Base-by-base conservation (phyloP, 2,113 vertebrate species). In the Chamaetylas fuelleborni region DNA sequence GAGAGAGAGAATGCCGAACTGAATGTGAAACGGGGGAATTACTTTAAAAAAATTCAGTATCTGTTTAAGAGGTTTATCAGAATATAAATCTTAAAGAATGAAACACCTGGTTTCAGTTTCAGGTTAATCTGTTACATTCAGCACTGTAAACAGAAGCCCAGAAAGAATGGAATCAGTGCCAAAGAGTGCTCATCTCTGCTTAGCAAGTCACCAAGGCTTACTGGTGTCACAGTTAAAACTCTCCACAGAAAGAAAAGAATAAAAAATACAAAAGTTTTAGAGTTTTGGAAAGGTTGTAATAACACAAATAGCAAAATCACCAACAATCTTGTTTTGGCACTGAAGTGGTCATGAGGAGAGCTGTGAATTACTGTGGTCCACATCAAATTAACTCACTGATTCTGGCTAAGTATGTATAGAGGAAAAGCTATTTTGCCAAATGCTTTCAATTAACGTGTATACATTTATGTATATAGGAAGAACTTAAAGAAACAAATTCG, bases 11-110 rank as follows among this genome's bases (percentile, higher is more conserved):
- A 83, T 3, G 1, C 33, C 57, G 86, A 81, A 53, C 12, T 73
- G 58, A 48, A 92, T 8, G 8, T 53, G 40, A 94, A 96, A 62
- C 12, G 50, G 34, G 48, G 20, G 77, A 84, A 81, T 56, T 78
- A 90, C 34, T 95, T 76, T 12, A 70, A 50, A 13, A 85, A 60
- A 92, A 95, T 36, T 64, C 42, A 73, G 10, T 72, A 51, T 67
- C 48, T 71, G 8, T 43, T 69, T 9, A 40, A 53, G 81, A 88
- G 31, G 38, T 43, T 94, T 80, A 81, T 78, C 83, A 78, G 73
- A 91, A 87, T 67, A 97, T 60, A 90, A 61, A 92, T 67, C 60
- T 28, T 70, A 48, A 89, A 95, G 89, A 88, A 90, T 31, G 36
- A 81, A 94, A 90, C 50, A 74, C 14, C 36, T 67, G 29, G 8